Evolutionary conservation across 2,888 invertebrate genomes (phyloP), one percentile per base, ranked within the genome.

Genomic region (Troides oblongomaculatus): DNA sequence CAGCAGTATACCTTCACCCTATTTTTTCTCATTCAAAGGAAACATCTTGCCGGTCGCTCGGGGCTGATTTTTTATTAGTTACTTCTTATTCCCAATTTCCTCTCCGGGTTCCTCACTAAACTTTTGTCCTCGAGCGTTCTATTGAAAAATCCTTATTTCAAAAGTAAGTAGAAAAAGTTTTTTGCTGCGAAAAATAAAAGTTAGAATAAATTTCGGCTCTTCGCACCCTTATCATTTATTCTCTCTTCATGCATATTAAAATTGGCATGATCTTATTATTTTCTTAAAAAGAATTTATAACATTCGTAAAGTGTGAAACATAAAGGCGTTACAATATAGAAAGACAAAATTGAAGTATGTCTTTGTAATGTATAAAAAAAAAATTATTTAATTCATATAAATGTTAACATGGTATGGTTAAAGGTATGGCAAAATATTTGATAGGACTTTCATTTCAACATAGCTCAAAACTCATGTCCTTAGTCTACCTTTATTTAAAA

Each of bases 111-210:
- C 63, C 59, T 66, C 69, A 62, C 60, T 58, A 78, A 82, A 81
- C 76, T 82, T 83, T 79, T 77, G 73, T 77, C 75, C 76, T 78
- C 74, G 69, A 77, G 74, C 72, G 77, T 81, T 84, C 78, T 79
- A 79, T 80, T 77, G 76, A 74, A 74, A 72, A 79, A 79, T 74
- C 77, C 75, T 77, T 77, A 79, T 78, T 81, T 79, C 78, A 78
- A 83, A 84, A 79, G 84, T 85, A 86, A 85, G 85, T 84, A 76
- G 10, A 75, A 78, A 77, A 85, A 85, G 79, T 83, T 86, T 81
- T 78, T 74, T 74, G 68, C 72, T 72, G 74, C 76, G 79, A 79
- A 84, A 82, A 81, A 77, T 79, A 72, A 75, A 80, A 80, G 77
- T 79, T 71, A 75, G 76, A 78, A 53, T n/a, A 81, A 82, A 76